Base-by-base conservation (phyloP, 2,888 invertebrate species). In the Hipparchia sbordonii region DNA sequence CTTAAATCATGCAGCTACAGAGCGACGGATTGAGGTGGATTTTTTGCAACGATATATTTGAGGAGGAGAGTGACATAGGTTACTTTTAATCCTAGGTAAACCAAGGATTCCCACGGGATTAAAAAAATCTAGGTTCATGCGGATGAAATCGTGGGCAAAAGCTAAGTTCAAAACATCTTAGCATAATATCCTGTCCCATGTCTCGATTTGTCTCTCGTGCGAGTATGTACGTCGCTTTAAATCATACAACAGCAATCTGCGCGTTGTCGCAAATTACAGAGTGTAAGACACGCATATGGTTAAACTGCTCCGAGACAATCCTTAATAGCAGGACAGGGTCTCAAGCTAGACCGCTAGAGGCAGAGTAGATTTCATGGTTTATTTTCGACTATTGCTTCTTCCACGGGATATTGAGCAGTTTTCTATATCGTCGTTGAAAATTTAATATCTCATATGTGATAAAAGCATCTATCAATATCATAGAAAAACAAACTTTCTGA, bases 261-360 rank as follows among this genome's bases (percentile, higher is more conserved):
- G 84, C 83, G 80, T 83, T 87, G 87, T 89, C 87, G 84, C 86
- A 91, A 90, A 92, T 92, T 92, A 90, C 84, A 89, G 88, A 82
- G 84, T 85, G 78, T 81, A 79, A 80, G 81, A 82, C 83, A 85
- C 82, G 88, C 85, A 86, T 87, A 85, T 86, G 84, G 84, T 86
- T 85, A 82, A 87, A 88, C 84, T 85, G 85, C 81, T 85, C 82
- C 82, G 86, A 89, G 89, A 89, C 89, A 89, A 82, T 85, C 86
- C 85, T 87, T 92, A 91, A 91, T 91, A 89, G 88, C 87, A 85
- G 90, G 87, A 87, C 89, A 76, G 85, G 82, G 83, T 82, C 80
- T 81, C 81, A 80, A 82, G 77, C 82, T 84, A 85, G 85, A 82
- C 82, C 79, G 89, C 90, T 84, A 70, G 77, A 77, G 83, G 89